Percentiles rank a stretch among this genome's conserved stretches.
Conservation (phyloP, 2,888 invertebrate species). For the Aporophyla lueneburgensis region DNA sequence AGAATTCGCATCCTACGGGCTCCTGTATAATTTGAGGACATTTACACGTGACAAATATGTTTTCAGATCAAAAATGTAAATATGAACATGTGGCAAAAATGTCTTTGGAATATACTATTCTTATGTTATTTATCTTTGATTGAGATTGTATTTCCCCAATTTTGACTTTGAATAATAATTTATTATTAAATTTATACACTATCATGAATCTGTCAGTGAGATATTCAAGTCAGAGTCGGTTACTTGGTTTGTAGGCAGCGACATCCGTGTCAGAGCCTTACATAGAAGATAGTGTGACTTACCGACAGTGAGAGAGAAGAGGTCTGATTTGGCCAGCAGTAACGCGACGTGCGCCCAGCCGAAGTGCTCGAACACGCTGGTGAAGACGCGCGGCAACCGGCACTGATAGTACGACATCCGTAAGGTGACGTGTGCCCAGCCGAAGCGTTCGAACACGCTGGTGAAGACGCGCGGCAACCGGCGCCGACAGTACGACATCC, state of each 20-base stretch:
- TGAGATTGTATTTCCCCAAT: too few species aligned
- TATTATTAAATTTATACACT: too few species aligned
- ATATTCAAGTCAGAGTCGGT: background rate
- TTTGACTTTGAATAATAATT: too few species aligned
- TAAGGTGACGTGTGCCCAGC: too few species aligned
- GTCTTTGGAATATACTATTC: background rate
- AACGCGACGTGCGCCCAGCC: conserved; percentile 90
- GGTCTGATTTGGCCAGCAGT: too few species aligned
- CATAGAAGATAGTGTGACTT: too few species aligned
- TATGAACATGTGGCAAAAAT: background rate
- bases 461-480: too few species aligned
- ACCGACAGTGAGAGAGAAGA: too few species aligned
- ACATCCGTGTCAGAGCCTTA: conserved; percentile 94
- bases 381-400: conserved; percentile 94
- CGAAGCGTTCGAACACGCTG: too few species aligned
- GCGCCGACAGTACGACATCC: conserved; percentile 92
- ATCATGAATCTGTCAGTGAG: background rate
- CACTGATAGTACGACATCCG: conserved; percentile 97
- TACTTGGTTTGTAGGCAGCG: too few species aligned
- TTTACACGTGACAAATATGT: background rate
- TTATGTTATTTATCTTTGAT: too few species aligned
- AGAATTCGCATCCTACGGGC: conserved; percentile 3
- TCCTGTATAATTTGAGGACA: conserved; percentile 20
- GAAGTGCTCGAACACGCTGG: conserved; percentile 95
- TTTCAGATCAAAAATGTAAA: background rate